Conservation (phyloP, 1,140 invertebrate genomes). For the Stegodyphus dumicola region DNA sequence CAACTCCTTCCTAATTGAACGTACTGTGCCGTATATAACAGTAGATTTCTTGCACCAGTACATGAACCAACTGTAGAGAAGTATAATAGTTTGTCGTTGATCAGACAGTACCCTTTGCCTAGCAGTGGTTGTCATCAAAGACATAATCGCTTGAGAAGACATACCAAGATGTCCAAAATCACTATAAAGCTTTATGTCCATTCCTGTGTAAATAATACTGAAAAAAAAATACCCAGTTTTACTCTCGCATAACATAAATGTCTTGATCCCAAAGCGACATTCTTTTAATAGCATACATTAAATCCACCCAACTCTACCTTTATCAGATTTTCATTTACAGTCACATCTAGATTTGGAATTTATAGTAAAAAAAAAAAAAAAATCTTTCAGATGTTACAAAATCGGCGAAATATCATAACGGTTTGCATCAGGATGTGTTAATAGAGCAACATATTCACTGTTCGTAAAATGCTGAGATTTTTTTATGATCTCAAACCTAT, state of each 20-base stretch:
- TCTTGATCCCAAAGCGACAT: not conserved
- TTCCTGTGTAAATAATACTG: conserved; percentile 18
- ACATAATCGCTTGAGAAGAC: conserved; percentile 17
- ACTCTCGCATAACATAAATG: conserved; percentile 23
- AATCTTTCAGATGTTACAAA: not conserved
- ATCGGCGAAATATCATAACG: not conserved
- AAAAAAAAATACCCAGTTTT: not conserved
- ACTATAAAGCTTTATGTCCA: conserved; percentile 6
- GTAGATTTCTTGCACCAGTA: conserved; percentile 9
- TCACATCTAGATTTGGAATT: too few relatives aligned
- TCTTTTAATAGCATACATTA: not conserved
- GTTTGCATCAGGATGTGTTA: not conserved
- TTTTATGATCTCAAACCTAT: not conserved
- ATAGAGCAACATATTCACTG: not conserved
- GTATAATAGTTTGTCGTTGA: too few relatives aligned
- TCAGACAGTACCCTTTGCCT: conserved; percentile 14
- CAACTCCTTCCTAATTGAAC: not conserved
- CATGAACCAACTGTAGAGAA: not conserved
- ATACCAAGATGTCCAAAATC: conserved; percentile 6
- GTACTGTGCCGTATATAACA: conserved; percentile 1
- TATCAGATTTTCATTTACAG: not conserved
- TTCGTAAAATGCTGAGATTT: not conserved
- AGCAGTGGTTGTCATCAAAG: conserved; percentile 21
- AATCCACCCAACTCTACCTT: not conserved
- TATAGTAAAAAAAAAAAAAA: too few relatives aligned